Conservation (phyloP, 2,113 vertebrate species). For the Mola mola region DNA sequence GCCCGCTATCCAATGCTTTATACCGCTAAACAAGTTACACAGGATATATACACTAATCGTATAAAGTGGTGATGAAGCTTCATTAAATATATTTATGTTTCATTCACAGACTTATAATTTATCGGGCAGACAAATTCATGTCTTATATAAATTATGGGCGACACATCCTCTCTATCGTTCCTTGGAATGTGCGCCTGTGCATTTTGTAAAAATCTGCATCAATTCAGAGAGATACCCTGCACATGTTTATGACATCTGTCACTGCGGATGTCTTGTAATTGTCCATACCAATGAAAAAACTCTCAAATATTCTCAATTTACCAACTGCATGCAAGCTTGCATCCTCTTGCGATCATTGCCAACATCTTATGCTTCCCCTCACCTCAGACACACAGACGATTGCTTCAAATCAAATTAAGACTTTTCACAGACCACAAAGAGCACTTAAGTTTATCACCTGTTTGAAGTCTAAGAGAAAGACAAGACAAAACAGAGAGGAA, state of each 20-base stretch:
- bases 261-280: conserved; percentile 5
- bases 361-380: no score
- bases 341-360: neutral
- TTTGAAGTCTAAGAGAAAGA: conserved; percentile 41
- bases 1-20: no score
- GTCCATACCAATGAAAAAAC: conserved; percentile 18
- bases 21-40: no score
- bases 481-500: conserved; percentile 14
- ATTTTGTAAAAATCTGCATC: conserved; percentile 4
- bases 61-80: no score
- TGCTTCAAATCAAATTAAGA: conserved; percentile 41
- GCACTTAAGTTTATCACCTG: conserved; percentile 44
- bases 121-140: no score
- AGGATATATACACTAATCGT: no score
- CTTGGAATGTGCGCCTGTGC: neutral
- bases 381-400: conserved; percentile 8
- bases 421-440: neutral
- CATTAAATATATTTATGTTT: no score
- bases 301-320: neutral
- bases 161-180: no score
- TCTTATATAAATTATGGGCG: no score
- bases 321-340: no score
- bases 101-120: no score
- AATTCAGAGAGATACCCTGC: neutral
- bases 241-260: conserved; percentile 1